A percentile compares a stretch with the other conserved stretches of the same genome.
Conservation (phyloP, 2,797 vertebrate species). For the Benthosema pterotum region DNA sequence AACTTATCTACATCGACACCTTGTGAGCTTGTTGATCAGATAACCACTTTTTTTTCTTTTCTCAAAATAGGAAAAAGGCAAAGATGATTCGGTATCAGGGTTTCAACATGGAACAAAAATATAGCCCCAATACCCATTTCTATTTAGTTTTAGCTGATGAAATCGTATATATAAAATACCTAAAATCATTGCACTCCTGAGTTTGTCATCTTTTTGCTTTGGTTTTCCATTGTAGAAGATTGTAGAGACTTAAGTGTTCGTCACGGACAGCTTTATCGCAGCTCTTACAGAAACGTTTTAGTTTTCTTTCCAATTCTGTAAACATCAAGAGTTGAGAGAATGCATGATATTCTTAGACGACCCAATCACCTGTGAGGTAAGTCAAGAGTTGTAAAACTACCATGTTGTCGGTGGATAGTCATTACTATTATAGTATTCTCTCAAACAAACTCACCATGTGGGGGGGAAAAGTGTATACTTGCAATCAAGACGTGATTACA, state of each 20-base stretch:
- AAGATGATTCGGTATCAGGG: no score
- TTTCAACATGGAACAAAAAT: no score
- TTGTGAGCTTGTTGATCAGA: no score
- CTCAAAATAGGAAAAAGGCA: no score
- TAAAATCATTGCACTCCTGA: slow-evolving; percentile 84
- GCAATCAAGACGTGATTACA: neutral
- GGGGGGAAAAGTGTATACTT: neutral
- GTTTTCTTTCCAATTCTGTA: neutral
- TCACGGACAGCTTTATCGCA: neutral
- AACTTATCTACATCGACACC: no score
- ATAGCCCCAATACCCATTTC: no score
- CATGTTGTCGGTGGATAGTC: neutral
- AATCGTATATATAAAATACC: slow-evolving; percentile 91
- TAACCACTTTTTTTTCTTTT: no score
- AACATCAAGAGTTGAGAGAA: slow-evolving; percentile 1
- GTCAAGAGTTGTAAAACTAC: slow-evolving; percentile 34
- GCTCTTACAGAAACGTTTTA: slow-evolving; percentile 12
- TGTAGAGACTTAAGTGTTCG: neutral
- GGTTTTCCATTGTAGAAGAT: slow-evolving; percentile 3
- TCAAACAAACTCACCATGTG: neutral
- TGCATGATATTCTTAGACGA: slow-evolving; percentile 25
- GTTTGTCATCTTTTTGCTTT: slow-evolving; percentile 58
- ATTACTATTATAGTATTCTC: neutral
- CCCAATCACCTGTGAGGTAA: slow-evolving; percentile 64
- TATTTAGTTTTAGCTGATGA: slow-evolving; percentile 85